Conservation (phyloP, 1,140 invertebrate species). For the Drosophila tani region DNA sequence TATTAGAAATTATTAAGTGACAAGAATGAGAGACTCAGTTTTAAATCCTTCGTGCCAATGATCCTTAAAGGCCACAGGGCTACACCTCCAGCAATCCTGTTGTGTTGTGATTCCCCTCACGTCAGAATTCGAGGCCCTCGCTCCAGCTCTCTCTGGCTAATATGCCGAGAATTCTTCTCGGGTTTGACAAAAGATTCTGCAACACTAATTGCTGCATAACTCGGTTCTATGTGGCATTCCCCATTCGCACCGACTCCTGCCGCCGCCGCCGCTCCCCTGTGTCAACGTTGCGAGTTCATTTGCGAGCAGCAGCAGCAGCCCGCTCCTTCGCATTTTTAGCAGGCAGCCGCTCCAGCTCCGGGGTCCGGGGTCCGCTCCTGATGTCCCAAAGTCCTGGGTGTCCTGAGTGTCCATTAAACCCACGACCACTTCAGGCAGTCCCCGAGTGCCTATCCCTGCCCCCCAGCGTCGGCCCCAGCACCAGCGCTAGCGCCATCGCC, state of each 20-base stretch:
- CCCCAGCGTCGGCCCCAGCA: not conserved
- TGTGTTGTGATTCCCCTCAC: not conserved
- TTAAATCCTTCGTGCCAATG: not conserved
- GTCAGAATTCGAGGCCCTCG: not conserved
- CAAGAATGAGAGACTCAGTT: too few relatives aligned
- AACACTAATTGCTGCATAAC: constrained; percentile 49
- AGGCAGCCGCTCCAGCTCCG: too few relatives aligned
- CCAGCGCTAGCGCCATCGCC: not conserved
- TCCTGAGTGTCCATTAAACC: constrained; percentile 37
- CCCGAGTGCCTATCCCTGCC: constrained; percentile 16
- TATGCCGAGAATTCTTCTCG: constrained; percentile 17
- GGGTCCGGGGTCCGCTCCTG: not conserved
- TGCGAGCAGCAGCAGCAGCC: constrained; percentile 11
- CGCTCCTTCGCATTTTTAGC: not conserved
- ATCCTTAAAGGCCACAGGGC: not conserved
- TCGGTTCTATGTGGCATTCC: constrained; percentile 15
- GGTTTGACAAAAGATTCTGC: constrained; percentile 24
- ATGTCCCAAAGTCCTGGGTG: not conserved
- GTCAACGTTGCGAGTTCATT: constrained; percentile 43
- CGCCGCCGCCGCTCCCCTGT: not conserved
- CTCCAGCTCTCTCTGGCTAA: constrained; percentile 6
- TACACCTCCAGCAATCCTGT: not conserved
- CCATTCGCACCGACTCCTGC: not conserved
- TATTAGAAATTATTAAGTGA: too few relatives aligned
- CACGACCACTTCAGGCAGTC: constrained; percentile 36